phyloP scores from a whole-genome alignment of 2,888 invertebrate species.

The Rosalia funebris region DNA sequence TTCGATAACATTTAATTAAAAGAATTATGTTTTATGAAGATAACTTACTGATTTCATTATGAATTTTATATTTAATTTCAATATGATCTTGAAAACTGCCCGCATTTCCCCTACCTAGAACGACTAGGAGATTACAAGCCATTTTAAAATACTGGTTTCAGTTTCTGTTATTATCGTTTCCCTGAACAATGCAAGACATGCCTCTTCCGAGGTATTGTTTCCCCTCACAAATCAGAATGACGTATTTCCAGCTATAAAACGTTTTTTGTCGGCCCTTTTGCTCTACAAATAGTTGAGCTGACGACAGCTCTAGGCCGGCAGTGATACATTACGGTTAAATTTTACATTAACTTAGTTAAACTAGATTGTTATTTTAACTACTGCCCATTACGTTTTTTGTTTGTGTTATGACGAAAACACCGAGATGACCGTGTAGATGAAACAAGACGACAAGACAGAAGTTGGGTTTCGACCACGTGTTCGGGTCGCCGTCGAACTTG shows the following conservation, averaged over 20 bases:
- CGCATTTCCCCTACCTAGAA: conserved; percentile 8
- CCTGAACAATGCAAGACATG: conserved; percentile 19
- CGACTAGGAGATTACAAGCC: not conserved
- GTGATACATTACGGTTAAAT: conserved; percentile 25
- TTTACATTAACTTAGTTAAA: conserved; percentile 22
- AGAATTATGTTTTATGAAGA: no score
- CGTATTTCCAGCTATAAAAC: conserved; percentile 11
- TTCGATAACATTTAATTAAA: no score
- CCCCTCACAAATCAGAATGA: conserved; percentile 19
- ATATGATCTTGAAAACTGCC: no score
- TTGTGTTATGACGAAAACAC: conserved; percentile 3
- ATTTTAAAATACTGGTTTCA: conserved; percentile 19
- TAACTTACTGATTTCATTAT: no score
- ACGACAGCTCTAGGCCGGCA: conserved; percentile 13
- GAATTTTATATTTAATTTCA: no score
- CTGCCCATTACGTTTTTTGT: conserved; percentile 17
- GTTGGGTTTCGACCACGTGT: not conserved
- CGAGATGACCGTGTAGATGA: not conserved
- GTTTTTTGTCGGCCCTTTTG: conserved; percentile 13
- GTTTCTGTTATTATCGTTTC: conserved; percentile 22
- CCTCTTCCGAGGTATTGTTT: conserved; percentile 22
- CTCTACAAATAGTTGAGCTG: conserved; percentile 23
- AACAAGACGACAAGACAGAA: not conserved
- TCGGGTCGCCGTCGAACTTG: not conserved
- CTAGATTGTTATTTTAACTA: conserved; percentile 16